These are phyloP conservation scores for Bradypodion pumilum DNA, from an alignment of 2,797 vertebrate species.

Conservation along the genomic window DNA sequence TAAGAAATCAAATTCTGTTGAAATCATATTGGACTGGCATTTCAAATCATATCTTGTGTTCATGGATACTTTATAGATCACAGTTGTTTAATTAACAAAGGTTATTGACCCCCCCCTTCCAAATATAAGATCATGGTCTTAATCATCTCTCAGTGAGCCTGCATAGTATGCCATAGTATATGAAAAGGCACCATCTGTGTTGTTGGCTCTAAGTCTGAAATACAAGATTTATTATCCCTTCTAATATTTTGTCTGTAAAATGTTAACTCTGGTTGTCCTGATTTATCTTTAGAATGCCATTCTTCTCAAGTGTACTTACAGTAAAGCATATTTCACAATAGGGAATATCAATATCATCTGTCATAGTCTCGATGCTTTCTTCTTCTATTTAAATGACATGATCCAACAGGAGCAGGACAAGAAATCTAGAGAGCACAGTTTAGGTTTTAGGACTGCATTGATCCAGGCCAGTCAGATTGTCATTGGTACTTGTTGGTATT, in stretches of 20 bases:
- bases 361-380: constrained; percentile 1
- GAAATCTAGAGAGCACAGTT: neutral
- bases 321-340: constrained; percentile 19
- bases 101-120: too few relatives aligned
- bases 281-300: constrained; percentile 18
- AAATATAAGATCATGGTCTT: too few relatives aligned
- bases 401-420: neutral
- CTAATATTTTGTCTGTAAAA: constrained; percentile 13
- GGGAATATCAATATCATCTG: constrained; percentile 15
- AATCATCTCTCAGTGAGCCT: neutral
- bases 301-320: constrained; percentile 15
- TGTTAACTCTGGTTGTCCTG: constrained; percentile 15
- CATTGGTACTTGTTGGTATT: neutral
- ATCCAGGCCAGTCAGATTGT: neutral
- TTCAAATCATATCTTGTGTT: neutral
- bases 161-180: neutral
- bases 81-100: neutral
- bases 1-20: neutral
- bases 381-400: constrained; percentile 15
- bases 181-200: neutral
- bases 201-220: neutral
- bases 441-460: neutral
- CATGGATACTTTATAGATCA: neutral
- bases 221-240: constrained; percentile 16
- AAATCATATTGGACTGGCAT: neutral